A percentile compares a stretch with the other conserved stretches of the same genome.
These are phyloP conservation scores for Synergus itoensis DNA, from an alignment of 2,888 invertebrate genomes.

Conservation along the genomic window DNA sequence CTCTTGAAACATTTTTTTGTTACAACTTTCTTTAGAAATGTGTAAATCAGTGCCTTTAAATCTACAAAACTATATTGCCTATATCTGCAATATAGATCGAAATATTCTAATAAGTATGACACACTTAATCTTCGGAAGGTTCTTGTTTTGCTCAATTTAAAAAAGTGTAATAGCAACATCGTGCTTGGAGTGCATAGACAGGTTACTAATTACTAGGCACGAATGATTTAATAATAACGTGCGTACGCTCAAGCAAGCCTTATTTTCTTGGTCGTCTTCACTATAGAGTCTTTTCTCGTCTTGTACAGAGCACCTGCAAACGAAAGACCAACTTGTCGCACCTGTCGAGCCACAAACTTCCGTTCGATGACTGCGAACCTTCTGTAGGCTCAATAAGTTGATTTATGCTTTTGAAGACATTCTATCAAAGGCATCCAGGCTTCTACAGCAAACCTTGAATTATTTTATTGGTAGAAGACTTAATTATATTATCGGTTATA, in stretches of 20 bases:
- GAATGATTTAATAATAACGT: slow-evolving; percentile 27
- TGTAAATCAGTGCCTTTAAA: too few species aligned
- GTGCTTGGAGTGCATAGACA: neutral
- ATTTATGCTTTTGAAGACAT: neutral
- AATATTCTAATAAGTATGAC: too few species aligned
- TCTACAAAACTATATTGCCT: neutral
- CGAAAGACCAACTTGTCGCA: slow-evolving; percentile 37
- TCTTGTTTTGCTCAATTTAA: neutral
- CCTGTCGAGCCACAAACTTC: slow-evolving; percentile 29
- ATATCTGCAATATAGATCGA: neutral
- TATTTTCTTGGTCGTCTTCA: slow-evolving; percentile 6
- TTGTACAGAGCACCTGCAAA: slow-evolving; percentile 32
- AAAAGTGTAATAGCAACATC: neutral
- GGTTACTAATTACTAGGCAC: neutral
- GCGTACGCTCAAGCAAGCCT: slow-evolving; percentile 6
- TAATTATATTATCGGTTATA: too few species aligned
- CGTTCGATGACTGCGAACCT: slow-evolving; percentile 11
- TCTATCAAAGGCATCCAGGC: neutral
- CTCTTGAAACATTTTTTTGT: neutral
- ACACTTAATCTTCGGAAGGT: neutral
- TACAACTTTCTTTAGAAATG: too few species aligned
- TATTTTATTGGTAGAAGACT: too few species aligned
- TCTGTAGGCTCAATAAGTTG: neutral
- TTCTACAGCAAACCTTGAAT: too few species aligned
- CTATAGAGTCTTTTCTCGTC: neutral